phyloP scores from a whole-genome alignment of 2,888 invertebrate genomes.

The Leptinotarsa juncta region DNA sequence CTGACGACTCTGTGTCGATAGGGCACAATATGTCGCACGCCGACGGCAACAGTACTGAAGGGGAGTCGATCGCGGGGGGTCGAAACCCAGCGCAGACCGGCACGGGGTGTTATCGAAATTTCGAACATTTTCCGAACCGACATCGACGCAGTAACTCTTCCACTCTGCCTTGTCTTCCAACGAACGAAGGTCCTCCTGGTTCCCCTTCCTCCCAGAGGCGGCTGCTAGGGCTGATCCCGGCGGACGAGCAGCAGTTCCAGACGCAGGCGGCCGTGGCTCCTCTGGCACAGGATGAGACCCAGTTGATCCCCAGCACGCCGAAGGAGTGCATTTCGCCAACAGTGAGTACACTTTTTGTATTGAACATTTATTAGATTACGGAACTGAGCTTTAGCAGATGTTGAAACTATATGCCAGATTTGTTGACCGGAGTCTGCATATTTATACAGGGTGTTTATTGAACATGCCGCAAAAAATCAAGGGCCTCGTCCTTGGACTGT shows the following conservation, averaged over 20 bases:
- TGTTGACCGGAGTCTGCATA: too few species aligned
- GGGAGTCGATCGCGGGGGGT: constrained; percentile 68
- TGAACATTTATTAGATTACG: too few species aligned
- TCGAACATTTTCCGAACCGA: constrained; percentile 74
- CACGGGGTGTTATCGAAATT: constrained; percentile 82
- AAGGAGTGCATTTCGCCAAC: constrained; percentile 63
- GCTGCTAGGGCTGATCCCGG: constrained; percentile 55
- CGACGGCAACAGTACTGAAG: constrained; percentile 86
- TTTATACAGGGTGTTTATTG: too few species aligned
- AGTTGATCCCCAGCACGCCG: constrained; percentile 61
- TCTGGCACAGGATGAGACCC: constrained; percentile 64
- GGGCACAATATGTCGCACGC: constrained; percentile 93
- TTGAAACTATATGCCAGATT: too few species aligned
- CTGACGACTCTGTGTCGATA: constrained; percentile 66
- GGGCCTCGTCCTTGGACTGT: too few species aligned
- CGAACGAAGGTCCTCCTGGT: constrained; percentile 60
- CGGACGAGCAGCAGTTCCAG: constrained; percentile 52
- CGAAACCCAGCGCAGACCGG: constrained; percentile 79
- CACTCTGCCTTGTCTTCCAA: constrained; percentile 66
- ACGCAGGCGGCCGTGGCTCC: constrained; percentile 52
- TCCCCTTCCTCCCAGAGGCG: constrained; percentile 60
- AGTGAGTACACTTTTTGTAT: constrained; percentile 56
- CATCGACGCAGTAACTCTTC: constrained; percentile 69
- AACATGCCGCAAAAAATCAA: too few species aligned
- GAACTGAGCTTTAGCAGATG: too few species aligned